A percentile compares a stretch with the other conserved stretches of the same genome.
These are phyloP conservation scores for Apodemus agrarius DNA, from an alignment of 2,797 vertebrate species.

Conservation along the genomic window DNA sequence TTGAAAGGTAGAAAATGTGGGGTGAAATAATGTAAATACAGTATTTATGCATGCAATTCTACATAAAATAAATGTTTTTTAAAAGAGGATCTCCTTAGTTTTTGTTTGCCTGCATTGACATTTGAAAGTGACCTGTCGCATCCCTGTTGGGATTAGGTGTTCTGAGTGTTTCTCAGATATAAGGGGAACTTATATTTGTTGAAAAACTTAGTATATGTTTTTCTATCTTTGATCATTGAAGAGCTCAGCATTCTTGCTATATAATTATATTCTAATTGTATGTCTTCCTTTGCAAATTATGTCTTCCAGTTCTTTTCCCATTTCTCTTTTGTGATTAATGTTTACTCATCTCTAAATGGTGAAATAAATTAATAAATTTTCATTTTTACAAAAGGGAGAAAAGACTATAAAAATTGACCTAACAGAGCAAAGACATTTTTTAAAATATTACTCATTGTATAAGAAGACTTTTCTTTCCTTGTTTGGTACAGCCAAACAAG, in stretches of 20 bases:
- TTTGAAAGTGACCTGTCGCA: neutral
- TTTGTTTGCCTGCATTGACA: neutral
- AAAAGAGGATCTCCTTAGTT: neutral
- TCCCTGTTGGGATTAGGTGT: neutral
- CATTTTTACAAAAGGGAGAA: neutral
- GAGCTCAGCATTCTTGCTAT: neutral
- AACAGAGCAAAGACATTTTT: neutral
- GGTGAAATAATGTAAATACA: neutral
- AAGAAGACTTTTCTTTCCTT: no score
- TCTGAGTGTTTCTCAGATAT: neutral
- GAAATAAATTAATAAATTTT: neutral
- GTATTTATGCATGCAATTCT: neutral
- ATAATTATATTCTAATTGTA: neutral
- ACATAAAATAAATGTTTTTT: neutral
- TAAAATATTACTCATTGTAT: neutral
- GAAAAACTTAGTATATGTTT: neutral
- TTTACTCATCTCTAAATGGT: neutral
- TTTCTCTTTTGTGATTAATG: neutral
- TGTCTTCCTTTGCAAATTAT: conserved; percentile 18
- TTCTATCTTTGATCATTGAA: neutral
- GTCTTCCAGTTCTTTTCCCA: neutral
- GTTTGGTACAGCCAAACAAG: neutral
- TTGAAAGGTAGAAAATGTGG: neutral
- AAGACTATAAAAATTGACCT: conserved; percentile 14
- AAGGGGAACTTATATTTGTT: neutral